A percentile compares a stretch with the other conserved stretches of the same genome.
Evolutionary conservation across 2,113 vertebrate genomes (phyloP).

Genomic region (Heloderma charlesbogerti): DNA sequence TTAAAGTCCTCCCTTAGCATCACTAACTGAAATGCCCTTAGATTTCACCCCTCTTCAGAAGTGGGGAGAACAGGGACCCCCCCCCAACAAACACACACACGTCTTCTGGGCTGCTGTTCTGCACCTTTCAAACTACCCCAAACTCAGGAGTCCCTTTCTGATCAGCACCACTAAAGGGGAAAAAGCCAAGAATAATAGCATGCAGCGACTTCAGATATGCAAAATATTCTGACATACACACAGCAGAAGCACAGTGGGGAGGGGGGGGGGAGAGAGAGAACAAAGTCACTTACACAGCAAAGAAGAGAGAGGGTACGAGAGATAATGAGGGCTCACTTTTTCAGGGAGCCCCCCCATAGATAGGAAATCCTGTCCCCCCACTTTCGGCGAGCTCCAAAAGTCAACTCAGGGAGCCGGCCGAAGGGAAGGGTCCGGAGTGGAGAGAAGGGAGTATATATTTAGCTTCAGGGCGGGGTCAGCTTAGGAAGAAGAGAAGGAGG

Average conservation of each 20-base stretch:
- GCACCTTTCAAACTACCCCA: background rate
- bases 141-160: background rate
- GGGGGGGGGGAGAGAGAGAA: background rate
- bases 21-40: background rate
- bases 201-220: background rate
- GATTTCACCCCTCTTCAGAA: background rate
- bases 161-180: background rate
- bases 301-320: conserved; percentile 51
- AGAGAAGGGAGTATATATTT: background rate
- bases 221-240: background rate
- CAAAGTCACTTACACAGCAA: conserved; percentile 38
- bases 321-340: background rate
- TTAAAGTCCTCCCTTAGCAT: background rate
- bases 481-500: background rate
- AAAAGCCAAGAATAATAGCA: background rate
- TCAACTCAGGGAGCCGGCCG: background rate
- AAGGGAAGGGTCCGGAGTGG: background rate
- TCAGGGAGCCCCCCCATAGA: conserved; percentile 14
- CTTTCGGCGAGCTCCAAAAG: conserved; percentile 11
- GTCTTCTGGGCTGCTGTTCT: background rate
- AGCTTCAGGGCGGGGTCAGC: conserved; percentile 11
- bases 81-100: background rate
- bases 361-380: conserved; percentile 18
- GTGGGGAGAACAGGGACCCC: too few species aligned
- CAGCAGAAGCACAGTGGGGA: background rate